phyloP scores from a whole-genome alignment of 2,797 vertebrate genomes.

The Vespertilio murinus region DNA sequence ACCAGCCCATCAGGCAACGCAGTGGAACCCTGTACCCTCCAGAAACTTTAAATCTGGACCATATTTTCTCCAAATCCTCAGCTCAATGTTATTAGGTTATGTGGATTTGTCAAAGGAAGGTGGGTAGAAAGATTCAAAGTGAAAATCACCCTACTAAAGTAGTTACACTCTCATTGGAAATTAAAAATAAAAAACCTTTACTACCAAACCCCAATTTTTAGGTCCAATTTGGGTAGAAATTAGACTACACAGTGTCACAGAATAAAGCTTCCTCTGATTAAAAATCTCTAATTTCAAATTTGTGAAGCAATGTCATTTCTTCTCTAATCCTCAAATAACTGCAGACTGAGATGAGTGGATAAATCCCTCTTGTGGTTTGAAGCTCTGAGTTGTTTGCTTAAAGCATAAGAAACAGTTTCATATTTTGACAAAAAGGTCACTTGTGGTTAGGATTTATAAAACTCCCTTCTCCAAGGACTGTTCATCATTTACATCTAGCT shows the following conservation, averaged over 20 bases:
- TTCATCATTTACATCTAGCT: conserved; percentile 15
- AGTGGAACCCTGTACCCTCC: not conserved
- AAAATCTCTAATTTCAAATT: conserved; percentile 40
- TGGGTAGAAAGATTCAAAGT: conserved; percentile 16
- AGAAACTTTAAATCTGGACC: conserved; percentile 4
- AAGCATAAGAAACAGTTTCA: conserved; percentile 1
- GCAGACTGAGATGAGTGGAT: not conserved
- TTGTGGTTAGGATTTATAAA: conserved; percentile 14
- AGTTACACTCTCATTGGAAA: not conserved
- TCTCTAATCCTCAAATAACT: conserved; percentile 26
- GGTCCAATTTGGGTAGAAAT: conserved; percentile 17
- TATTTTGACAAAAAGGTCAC: conserved; percentile 24
- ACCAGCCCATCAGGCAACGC: not conserved
- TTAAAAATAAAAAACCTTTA: not conserved
- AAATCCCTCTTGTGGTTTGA: not conserved
- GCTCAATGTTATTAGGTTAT: not conserved
- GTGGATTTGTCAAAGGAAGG: conserved; percentile 22
- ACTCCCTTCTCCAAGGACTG: not conserved
- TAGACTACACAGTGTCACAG: not conserved
- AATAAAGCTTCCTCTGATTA: not conserved
- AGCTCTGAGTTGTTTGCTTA: not conserved
- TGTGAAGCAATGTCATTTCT: conserved; percentile 21
- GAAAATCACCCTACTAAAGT: not conserved
- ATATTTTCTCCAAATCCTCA: not conserved
- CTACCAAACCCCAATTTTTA: not conserved